phyloP scores from a whole-genome alignment of 2,888 invertebrate genomes.

The Opisthograptis luteolata region DNA sequence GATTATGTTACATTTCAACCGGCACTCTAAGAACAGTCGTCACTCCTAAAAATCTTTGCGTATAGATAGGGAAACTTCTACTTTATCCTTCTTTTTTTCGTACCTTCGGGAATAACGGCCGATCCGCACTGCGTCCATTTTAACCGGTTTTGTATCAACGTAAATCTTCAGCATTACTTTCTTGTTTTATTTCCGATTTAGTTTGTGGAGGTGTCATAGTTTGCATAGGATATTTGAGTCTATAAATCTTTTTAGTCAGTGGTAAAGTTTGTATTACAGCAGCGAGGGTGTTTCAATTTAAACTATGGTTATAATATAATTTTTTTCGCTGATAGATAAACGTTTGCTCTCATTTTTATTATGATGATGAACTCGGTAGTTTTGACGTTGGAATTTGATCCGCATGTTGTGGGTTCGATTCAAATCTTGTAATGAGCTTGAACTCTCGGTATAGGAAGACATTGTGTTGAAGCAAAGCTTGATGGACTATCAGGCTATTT shows the following conservation, averaged over 20 bases:
- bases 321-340: no score
- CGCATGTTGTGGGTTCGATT: no score
- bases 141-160: conserved; percentile 29
- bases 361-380: no score
- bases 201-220: conserved; percentile 4
- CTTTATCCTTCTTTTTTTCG: conserved; percentile 39
- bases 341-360: no score
- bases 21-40: conserved; percentile 38
- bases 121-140: conserved; percentile 26
- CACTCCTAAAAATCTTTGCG: conserved; percentile 37
- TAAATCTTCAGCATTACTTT: conserved; percentile 32
- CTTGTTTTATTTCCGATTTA: conserved; percentile 22
- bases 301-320: no score
- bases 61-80: conserved; percentile 45
- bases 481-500: no score
- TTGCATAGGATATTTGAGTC: conserved; percentile 4
- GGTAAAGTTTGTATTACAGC: not conserved
- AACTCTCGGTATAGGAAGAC: no score
- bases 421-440: no score
- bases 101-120: conserved; percentile 26
- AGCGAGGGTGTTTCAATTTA: no score
- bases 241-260: not conserved
- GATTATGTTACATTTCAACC: no score
- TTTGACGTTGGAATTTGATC: no score
- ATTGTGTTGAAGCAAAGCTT: no score